These are phyloP conservation scores for Chlamydotis undulata DNA, from an alignment of 2,113 vertebrate genomes.

Conservation along the genomic window DNA sequence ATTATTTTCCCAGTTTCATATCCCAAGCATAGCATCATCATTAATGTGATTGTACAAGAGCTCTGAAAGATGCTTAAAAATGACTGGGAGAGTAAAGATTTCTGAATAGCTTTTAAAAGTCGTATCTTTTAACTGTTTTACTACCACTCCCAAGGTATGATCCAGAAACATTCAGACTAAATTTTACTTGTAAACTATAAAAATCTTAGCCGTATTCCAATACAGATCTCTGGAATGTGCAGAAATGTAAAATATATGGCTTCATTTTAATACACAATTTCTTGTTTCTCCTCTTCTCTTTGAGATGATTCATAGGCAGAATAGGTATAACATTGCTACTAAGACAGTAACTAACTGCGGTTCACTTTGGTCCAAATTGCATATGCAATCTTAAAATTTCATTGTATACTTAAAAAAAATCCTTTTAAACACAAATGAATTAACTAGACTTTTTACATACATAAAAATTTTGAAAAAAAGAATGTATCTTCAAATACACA, in stretches of 20 bases:
- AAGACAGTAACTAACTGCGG: background rate
- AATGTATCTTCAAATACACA: background rate
- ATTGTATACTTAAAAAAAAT: background rate
- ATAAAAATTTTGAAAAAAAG: background rate
- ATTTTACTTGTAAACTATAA: background rate
- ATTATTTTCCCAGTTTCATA: background rate
- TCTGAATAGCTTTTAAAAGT: background rate
- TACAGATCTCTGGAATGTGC: background rate
- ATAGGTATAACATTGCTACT: rapidly evolving
- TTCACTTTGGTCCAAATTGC: background rate
- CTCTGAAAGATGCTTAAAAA: background rate
- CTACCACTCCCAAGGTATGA: background rate
- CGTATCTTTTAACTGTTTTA: background rate
- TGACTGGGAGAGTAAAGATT: background rate
- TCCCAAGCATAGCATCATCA: background rate
- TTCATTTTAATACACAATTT: background rate
- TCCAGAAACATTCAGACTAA: background rate
- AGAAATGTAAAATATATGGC: background rate
- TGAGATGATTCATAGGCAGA: background rate
- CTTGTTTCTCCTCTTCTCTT: background rate
- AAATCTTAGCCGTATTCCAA: background rate
- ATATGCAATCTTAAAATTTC: background rate
- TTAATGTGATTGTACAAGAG: background rate
- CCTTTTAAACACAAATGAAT: background rate
- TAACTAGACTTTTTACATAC: background rate